A percentile compares a stretch with the other conserved stretches of the same genome.
Conservation (phyloP, 2,113 vertebrate species). For the Hippocampus abdominalis region DNA sequence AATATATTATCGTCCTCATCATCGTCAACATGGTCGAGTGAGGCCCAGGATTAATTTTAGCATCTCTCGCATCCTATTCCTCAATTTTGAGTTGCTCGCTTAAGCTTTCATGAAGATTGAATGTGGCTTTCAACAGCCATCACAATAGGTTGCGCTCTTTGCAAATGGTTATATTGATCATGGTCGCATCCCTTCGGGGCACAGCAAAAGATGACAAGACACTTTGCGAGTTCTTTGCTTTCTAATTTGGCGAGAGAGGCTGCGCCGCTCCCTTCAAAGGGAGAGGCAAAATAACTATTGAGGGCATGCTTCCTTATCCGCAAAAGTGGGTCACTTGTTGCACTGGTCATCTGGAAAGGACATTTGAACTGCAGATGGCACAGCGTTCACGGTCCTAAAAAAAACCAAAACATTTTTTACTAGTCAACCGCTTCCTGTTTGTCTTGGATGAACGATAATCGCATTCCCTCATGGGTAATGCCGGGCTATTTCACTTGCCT, state of each 20-base stretch:
- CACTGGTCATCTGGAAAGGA: constrained; percentile 46
- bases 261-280: constrained; percentile 35
- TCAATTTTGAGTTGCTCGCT: constrained; percentile 42
- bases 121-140: constrained; percentile 33
- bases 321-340: constrained; percentile 64
- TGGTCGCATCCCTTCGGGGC: not conserved
- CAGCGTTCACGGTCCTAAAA: constrained; percentile 3
- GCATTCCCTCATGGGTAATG: constrained; percentile 21
- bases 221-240: constrained; percentile 16
- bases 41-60: constrained; percentile 65
- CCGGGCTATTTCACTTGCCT: constrained; percentile 27
- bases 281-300: constrained; percentile 56
- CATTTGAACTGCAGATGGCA: constrained; percentile 14
- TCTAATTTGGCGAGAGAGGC: constrained; percentile 33
- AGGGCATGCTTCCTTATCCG: constrained; percentile 60
- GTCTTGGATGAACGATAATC: constrained; percentile 37
- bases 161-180: constrained; percentile 5
- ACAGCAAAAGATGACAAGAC: not conserved
- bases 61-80: constrained; percentile 52
- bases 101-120: constrained; percentile 21
- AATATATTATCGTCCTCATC: constrained; percentile 62
- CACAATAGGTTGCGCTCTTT: not conserved
- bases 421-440: constrained; percentile 38
- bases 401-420: not conserved
- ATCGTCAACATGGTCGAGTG: constrained; percentile 50